Conservation (phyloP, 2,888 invertebrate species). For the Epirrhoe alternata region DNA sequence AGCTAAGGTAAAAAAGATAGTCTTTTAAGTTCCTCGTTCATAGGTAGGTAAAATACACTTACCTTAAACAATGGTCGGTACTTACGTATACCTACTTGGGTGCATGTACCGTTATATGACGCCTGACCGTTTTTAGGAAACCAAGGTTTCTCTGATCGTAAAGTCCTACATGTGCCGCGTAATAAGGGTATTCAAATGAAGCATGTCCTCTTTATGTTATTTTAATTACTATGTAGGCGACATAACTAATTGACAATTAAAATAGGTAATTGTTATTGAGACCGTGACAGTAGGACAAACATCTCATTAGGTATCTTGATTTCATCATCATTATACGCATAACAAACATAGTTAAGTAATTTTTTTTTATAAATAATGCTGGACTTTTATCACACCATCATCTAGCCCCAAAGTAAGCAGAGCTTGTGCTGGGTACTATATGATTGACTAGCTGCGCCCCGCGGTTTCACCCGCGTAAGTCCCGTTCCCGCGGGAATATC, state of each 20-base stretch:
- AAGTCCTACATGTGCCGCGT: conserved; percentile 23
- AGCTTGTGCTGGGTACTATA: no score
- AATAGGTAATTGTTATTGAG: conserved; percentile 9
- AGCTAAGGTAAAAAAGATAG: no score
- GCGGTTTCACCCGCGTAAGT: no score
- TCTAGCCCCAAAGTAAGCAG: no score
- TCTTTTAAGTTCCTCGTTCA: no score
- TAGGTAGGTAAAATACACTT: neutral
- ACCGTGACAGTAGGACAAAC: neutral
- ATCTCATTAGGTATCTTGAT: neutral
- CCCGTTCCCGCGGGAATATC: no score
- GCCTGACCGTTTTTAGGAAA: neutral
- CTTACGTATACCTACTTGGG: neutral
- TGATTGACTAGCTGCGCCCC: no score
- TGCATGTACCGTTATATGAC: neutral
- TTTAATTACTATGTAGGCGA: conserved; percentile 21
- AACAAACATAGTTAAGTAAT: no score
- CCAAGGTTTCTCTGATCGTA: conserved; percentile 13
- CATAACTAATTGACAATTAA: conserved; percentile 28
- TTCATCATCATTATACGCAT: no score
- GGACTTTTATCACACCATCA: no score
- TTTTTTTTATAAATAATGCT: no score
- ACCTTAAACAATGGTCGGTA: no score
- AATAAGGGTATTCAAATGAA: conserved; percentile 25
- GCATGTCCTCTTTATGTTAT: conserved; percentile 30